A percentile compares a stretch with the other conserved stretches of the same genome.
Conservation (phyloP, 2,113 vertebrate genomes). For the Castor canadensis region DNA sequence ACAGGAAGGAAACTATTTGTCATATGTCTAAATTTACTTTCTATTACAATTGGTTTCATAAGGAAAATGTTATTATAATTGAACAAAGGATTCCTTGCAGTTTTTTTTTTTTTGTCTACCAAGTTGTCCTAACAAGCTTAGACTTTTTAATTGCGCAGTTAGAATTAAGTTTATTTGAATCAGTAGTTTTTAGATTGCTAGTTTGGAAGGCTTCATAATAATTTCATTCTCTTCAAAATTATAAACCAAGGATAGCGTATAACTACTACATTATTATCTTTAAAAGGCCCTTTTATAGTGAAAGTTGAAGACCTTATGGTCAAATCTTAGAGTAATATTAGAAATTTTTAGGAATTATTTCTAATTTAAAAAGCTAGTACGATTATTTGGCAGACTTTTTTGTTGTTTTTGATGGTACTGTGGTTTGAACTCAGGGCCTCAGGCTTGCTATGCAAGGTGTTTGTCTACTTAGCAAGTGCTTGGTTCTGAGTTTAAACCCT, state of each 20-base stretch:
- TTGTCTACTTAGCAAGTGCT: no score
- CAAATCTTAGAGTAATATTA: not conserved
- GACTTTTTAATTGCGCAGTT: slow-evolving; percentile 53
- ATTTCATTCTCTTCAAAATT: slow-evolving; percentile 42
- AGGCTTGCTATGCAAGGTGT: no score
- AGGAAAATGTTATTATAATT: slow-evolving; percentile 59
- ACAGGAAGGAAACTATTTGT: slow-evolving; percentile 77
- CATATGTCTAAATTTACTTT: slow-evolving; percentile 73
- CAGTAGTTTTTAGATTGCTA: slow-evolving; percentile 54
- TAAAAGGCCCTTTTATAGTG: slow-evolving; percentile 41
- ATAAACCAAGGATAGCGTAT: not conserved
- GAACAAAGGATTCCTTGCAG: slow-evolving; percentile 58
- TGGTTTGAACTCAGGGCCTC: no score
- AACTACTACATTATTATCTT: slow-evolving; percentile 56
- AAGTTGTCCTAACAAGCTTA: slow-evolving; percentile 20
- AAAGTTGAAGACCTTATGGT: slow-evolving; percentile 32
- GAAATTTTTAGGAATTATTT: not conserved
- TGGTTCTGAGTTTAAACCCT: no score
- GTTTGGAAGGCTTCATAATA: slow-evolving; percentile 38
- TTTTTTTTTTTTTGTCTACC: slow-evolving; percentile 55
- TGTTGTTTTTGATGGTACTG: not conserved
- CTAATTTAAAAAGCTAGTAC: not conserved
- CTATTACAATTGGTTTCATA: slow-evolving; percentile 58
- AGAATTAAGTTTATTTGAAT: slow-evolving; percentile 50
- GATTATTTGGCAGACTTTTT: not conserved